Evolutionary conservation across 2,888 invertebrate species (phyloP).

Genomic region (Congeria kusceri): DNA sequence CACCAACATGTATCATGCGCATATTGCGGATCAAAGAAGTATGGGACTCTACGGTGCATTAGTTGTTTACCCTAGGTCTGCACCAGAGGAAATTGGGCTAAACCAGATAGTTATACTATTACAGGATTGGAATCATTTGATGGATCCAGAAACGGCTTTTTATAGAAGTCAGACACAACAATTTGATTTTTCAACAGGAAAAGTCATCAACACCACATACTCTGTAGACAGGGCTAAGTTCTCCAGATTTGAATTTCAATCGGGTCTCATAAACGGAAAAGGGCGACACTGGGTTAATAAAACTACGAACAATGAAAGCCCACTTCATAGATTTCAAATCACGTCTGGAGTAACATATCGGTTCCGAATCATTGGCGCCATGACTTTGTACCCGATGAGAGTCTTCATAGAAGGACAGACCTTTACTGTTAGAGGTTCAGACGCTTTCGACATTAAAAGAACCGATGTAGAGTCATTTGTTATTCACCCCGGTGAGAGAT

Average conservation of each 20-base stretch:
- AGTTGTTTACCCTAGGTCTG: not conserved
- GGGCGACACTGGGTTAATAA: slow-evolving; percentile 60
- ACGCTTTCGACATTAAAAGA: slow-evolving; percentile 59
- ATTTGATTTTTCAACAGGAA: slow-evolving; percentile 47
- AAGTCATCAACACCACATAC: slow-evolving; percentile 26
- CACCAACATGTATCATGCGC: slow-evolving; percentile 71
- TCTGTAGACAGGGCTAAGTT: slow-evolving; percentile 54
- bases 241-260: slow-evolving; percentile 41
- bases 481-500: slow-evolving; percentile 67
- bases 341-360: slow-evolving; percentile 26
- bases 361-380: slow-evolving; percentile 38
- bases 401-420: slow-evolving; percentile 33
- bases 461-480: slow-evolving; percentile 56
- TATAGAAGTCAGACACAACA: slow-evolving; percentile 57
- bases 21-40: slow-evolving; percentile 67
- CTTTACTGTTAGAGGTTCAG: slow-evolving; percentile 57
- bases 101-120: slow-evolving; percentile 60
- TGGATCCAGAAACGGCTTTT: slow-evolving; percentile 62
- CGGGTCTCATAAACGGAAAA: slow-evolving; percentile 67
- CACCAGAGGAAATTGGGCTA: not conserved
- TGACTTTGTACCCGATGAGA: slow-evolving; percentile 42
- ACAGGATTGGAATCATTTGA: slow-evolving; percentile 73
- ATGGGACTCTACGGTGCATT: slow-evolving; percentile 48
- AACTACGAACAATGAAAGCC: slow-evolving; percentile 60
- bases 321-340: slow-evolving; percentile 61